Evolutionary conservation across 2,888 invertebrate genomes (phyloP).

Genomic region (Tromatobia lineatoria): DNA sequence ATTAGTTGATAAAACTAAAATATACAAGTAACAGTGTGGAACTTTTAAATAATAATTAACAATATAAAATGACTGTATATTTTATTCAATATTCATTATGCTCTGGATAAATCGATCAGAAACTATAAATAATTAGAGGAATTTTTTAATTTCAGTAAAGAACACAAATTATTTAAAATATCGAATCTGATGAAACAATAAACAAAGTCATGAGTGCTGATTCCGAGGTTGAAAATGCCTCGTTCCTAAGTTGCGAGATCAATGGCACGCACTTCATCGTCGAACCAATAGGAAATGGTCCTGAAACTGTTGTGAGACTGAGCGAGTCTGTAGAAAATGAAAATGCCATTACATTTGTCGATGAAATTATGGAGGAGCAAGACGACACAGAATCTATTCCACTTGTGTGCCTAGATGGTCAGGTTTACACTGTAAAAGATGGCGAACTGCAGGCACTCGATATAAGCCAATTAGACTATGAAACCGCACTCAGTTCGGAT

Average conservation of each 20-base stretch:
- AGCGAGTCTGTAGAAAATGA: slow-evolving; percentile 67
- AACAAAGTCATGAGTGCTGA: slow-evolving; percentile 74
- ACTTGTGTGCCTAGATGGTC: slow-evolving; percentile 79
- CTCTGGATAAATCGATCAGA: too few relatives aligned
- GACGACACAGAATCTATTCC: slow-evolving; percentile 78
- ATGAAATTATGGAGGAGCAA: slow-evolving; percentile 65
- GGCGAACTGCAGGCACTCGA: slow-evolving; percentile 78
- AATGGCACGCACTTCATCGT: slow-evolving; percentile 80
- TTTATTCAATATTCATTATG: too few relatives aligned
- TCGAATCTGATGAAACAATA: not conserved
- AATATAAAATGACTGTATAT: too few relatives aligned
- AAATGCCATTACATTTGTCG: slow-evolving; percentile 59
- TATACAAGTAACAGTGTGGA: too few relatives aligned
- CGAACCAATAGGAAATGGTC: slow-evolving; percentile 72
- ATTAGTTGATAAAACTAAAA: too few relatives aligned
- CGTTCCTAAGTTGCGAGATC: slow-evolving; percentile 80
- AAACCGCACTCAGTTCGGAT: slow-evolving; percentile 53
- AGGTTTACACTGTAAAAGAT: slow-evolving; percentile 79
- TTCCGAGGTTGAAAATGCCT: slow-evolving; percentile 70
- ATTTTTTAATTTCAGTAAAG: not conserved
- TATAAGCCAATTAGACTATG: slow-evolving; percentile 72
- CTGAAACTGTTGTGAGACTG: slow-evolving; percentile 68
- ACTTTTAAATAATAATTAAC: too few relatives aligned
- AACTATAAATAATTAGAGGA: too few relatives aligned
- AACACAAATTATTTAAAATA: not conserved